Evolutionary conservation across 2,113 vertebrate species (phyloP).

Genomic region (Murina feae): DNA sequence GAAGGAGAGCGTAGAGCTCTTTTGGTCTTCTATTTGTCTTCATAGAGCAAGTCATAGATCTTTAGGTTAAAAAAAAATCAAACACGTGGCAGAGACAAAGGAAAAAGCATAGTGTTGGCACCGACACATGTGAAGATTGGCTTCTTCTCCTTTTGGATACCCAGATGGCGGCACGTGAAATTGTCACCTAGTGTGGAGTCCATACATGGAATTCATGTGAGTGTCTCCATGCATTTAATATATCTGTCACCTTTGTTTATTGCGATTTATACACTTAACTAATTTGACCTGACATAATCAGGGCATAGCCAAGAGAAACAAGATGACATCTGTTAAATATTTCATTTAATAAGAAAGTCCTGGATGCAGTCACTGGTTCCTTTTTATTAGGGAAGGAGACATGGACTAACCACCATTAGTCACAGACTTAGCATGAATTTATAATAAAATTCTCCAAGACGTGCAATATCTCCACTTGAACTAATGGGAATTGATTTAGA

Average conservation of each 20-base stretch:
- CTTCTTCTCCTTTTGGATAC: constrained; percentile 47
- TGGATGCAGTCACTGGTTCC: constrained; percentile 29
- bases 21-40: neutral
- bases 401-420: constrained; percentile 60
- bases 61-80: neutral
- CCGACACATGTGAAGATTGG: neutral
- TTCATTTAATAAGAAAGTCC: constrained; percentile 76
- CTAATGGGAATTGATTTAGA: constrained; percentile 83
- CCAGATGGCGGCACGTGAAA: neutral
- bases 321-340: constrained; percentile 82
- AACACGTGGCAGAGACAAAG: neutral
- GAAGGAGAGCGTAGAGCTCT: neutral
- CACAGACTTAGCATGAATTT: constrained; percentile 71
- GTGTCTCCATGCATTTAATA: constrained; percentile 72
- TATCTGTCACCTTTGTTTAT: constrained; percentile 84
- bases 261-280: constrained; percentile 78
- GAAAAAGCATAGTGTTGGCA: neutral
- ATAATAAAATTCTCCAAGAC: constrained; percentile 78
- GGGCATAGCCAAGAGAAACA: constrained; percentile 78
- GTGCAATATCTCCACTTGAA: constrained; percentile 62
- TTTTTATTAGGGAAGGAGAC: constrained; percentile 72
- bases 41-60: neutral
- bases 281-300: constrained; percentile 86
- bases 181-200: constrained; percentile 16
- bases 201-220: constrained; percentile 27